Base-by-base conservation (phyloP, 2,113 vertebrate species). In the Pygoscelis adeliae region DNA sequence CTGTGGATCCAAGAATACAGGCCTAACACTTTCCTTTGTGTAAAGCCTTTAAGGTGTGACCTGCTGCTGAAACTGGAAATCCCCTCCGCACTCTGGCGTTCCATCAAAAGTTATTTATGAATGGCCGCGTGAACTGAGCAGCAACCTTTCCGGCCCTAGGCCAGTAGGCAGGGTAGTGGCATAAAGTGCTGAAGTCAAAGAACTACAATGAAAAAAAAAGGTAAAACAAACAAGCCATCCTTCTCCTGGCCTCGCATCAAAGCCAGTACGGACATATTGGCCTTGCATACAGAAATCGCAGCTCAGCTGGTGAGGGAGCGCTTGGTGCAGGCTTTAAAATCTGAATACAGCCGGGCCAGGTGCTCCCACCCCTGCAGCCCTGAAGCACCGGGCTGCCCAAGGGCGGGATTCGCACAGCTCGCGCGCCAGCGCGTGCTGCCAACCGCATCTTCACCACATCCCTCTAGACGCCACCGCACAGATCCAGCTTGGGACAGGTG, bases 351-450 rank as follows among this genome's bases (percentile, higher is more conserved):
- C 22, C 27, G 22, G 32, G 15, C n/a, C 22, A 29, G 20, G 26
- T 22, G 56, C 21, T 42, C 21, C 34, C 7, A 12, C 2, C 22
- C 36, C 65, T 9, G 34, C 61, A 47, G 42, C 47, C 34, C 30
- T 11, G 21, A 3, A 46, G 46, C 13, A 8, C 4, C 1, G 3
- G 18, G 18, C 17, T 87, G 76, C 15, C 15, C 16, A 4, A 15
- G 34, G 6, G 13, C 9, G 9, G 40, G 62, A 61, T 18, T 27
- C 3, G 5, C 44, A 25, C 34, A 26, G 27, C 56, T 44, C 3
- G 2, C 5, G 4, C 4, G 1, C 32, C 44, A 16, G 36, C 1
- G 0, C 13, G 3, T 21, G 21, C 67, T 61, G 53, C 27, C 55
- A 74, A n/a, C 32, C 7, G 0, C 56, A 26, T 18, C 59, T 25